Base-by-base conservation (phyloP, 2,113 vertebrate genomes). In the Saccopteryx leptura region DNA sequence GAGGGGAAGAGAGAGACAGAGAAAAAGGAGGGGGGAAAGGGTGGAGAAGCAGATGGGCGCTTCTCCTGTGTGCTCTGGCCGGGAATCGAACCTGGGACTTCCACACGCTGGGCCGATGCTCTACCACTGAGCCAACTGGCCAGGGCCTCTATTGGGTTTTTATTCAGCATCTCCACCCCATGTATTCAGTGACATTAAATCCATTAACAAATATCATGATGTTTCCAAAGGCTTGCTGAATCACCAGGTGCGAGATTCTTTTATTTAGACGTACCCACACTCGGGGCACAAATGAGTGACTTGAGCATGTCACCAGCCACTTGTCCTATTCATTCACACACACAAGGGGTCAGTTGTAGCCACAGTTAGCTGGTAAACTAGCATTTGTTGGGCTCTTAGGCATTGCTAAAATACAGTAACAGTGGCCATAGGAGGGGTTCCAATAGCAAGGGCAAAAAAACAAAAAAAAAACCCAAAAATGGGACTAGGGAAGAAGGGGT, bases 291-390 rank as follows among this genome's bases (percentile, higher is more conserved):
- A 52, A 54, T 10, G 85, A 81, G 78, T 63, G 88, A 61, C 84
- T 83, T 61, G 21, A 65, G 31, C 65, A 8, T 75, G 90, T 96
- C 87, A 82, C 76, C 85, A 72, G 81, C 91, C 90, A 79, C 96
- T 95, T 88, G 91, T 94, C 89, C 31, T 5, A 1, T 83, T 76
- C 54, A 46, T 74, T 75, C 74, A 68, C 72, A 66, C 74, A 33
- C 84, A 92, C 33, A 10, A 92, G 81, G 94, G 91, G 85, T 87
- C 87, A 26, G 52, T 15, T 65, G 81, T 11, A 33, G 80, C 71
- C 83, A 79, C 74, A 48, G 46, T 87, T 28, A 96, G 74, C 74
- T 71, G 60, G 69, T 48, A 76, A 63, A 39, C 87, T 18, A 39
- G 87, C 80, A 7, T 63, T 65, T 24, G 58, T 2, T 0, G 14